phyloP scores from a whole-genome alignment of 2,113 vertebrate genomes.

The Malurus melanocephalus region DNA sequence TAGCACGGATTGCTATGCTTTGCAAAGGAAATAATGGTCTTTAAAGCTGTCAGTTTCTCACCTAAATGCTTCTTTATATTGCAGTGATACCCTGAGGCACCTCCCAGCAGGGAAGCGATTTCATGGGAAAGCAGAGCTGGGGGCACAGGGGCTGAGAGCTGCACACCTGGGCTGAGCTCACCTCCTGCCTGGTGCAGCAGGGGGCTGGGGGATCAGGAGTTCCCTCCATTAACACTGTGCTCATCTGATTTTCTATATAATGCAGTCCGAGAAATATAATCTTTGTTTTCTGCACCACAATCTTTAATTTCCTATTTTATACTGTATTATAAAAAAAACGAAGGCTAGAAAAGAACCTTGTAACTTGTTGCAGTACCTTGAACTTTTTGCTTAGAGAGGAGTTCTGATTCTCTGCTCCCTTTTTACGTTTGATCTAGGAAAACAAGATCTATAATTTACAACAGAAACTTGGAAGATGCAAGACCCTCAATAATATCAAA shows the following conservation, averaged over 20 bases:
- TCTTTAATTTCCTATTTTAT: neutral
- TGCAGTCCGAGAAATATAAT: neutral
- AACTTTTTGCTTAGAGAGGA: neutral
- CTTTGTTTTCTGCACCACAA: neutral
- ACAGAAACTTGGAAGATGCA: neutral
- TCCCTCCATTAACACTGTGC: rapidly evolving
- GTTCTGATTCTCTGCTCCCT: neutral
- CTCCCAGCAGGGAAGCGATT: rapidly evolving
- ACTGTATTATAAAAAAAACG: neutral
- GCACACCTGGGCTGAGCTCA: neutral
- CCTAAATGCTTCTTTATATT: neutral
- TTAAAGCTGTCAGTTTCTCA: neutral
- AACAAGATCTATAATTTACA: neutral
- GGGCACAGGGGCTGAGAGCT: neutral
- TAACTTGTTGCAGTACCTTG: neutral
- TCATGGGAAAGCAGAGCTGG: neutral
- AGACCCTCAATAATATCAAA: neutral
- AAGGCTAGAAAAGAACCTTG: neutral
- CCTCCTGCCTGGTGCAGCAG: neutral
- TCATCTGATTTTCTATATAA: neutral
- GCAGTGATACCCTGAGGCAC: neutral
- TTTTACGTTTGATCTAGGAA: neutral
- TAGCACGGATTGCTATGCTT: neutral
- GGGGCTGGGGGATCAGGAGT: too few species aligned
- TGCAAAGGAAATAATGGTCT: neutral